Conservation (phyloP, 1,140 invertebrate genomes). For the Arctopsyche grandis region DNA sequence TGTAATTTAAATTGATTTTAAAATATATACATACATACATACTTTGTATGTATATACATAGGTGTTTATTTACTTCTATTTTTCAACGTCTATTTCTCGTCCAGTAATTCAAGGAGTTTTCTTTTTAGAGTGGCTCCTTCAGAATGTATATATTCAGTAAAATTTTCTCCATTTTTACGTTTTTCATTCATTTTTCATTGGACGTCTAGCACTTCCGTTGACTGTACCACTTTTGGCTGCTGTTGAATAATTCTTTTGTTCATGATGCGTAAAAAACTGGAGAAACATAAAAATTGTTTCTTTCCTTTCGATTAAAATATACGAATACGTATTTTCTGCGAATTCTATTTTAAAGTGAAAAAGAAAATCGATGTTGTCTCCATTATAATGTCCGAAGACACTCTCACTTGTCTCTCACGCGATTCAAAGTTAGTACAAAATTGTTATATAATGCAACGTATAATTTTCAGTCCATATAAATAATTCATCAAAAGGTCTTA, state of each 20-base stretch:
- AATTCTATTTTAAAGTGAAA: not conserved
- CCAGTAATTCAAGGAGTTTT: not conserved
- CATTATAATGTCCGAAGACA: not conserved
- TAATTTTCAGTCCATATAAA: not conserved
- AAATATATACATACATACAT: slow-evolving; percentile 1
- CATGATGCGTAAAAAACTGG: slow-evolving; percentile 28
- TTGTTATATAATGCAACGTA: not conserved
- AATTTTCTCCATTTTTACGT: slow-evolving; percentile 3
- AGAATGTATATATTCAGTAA: not conserved
- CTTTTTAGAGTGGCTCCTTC: not conserved
- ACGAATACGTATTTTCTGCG: not conserved
- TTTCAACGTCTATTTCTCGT: not conserved
- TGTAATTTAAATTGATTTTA: too few relatives aligned
- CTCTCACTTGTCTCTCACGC: not conserved
- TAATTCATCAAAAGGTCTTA: not conserved
- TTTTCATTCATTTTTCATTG: slow-evolving; percentile 35
- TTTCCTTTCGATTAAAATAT: slow-evolving; percentile 7
- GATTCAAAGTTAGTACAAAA: too few relatives aligned
- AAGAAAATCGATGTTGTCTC: slow-evolving; percentile 14
- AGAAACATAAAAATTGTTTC: slow-evolving; percentile 10
- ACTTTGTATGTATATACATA: not conserved
- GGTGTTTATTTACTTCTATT: not conserved
- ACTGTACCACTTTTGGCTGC: slow-evolving; percentile 31
- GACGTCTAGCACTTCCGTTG: slow-evolving; percentile 34
- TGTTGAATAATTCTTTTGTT: slow-evolving; percentile 46